Conservation (phyloP, 64 coral and sea anemone genomes). For the Porites lutea region DNA sequence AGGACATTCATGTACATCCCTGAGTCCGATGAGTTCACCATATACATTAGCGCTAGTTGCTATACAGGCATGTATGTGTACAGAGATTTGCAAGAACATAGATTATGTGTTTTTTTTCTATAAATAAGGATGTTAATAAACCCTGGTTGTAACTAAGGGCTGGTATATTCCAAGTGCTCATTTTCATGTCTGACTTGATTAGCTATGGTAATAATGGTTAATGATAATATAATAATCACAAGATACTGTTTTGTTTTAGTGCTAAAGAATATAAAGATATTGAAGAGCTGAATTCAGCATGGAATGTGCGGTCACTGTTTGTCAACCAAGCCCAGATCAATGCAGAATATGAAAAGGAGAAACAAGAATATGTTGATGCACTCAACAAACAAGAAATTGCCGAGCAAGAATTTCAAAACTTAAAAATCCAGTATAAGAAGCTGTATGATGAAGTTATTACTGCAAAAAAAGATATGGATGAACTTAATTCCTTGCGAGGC, state of each 20-base stretch:
- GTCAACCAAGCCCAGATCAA: slow-evolving; percentile 72
- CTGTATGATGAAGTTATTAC: slow-evolving; percentile 69
- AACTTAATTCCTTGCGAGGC: slow-evolving; percentile 37
- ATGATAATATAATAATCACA: neutral
- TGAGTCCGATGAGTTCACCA: no score
- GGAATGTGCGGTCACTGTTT: slow-evolving; percentile 79
- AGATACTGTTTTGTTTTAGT: slow-evolving; percentile 31
- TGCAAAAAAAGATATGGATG: slow-evolving; percentile 57
- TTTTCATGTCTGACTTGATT: no score
- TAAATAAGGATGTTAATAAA: no score
- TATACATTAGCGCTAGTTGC: no score
- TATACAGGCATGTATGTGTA: no score
- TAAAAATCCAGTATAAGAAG: slow-evolving; percentile 80
- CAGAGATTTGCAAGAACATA: no score
- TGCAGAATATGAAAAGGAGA: slow-evolving; percentile 74
- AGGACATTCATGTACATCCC: no score
- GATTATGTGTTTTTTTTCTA: no score
- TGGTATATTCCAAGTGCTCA: no score
- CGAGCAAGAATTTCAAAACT: slow-evolving; percentile 74
- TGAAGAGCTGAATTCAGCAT: slow-evolving; percentile 61
- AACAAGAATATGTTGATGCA: slow-evolving; percentile 90
- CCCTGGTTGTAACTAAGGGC: no score
- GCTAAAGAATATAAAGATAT: slow-evolving; percentile 94
- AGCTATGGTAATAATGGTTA: neutral
- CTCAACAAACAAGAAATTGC: slow-evolving; percentile 94